Evolutionary conservation across 2,113 vertebrate species (phyloP), one percentile per base, ranked within the genome.

Genomic region (Rhinopomastus cyanomelas): DNA sequence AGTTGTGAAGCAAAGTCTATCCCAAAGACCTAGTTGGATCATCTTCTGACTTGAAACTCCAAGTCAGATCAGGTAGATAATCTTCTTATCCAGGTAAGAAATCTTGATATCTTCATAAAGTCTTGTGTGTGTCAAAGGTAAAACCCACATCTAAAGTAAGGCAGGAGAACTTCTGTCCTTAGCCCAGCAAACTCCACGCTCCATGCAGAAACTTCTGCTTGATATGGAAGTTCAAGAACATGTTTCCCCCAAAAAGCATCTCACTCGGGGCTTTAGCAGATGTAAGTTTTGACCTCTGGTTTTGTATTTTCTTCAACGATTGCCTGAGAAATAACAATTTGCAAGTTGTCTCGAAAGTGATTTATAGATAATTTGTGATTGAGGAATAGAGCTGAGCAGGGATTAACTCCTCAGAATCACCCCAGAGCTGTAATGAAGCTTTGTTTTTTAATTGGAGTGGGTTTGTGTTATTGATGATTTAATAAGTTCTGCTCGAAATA

Each of bases 381-480:
- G 71, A 91, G 85, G 81, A 83, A 73, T 25, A 71, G 26, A 15
- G 16, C 68, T 90, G 8, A 74, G 22, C 29, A 74, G 30, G 26
- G 53, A 85, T 85, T 93, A 87, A 87, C 68, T 69, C 74, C 66
- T 92, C 37, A 48, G 81, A 78, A 88, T 81, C 68, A 15, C 39
- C 15, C 17, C 78, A 26, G 78, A 81, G 49, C 78, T 86, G 53
- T 78, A 90, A 67, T 68, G 46, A 39, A 81, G 57, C 60, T 87
- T 87, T 91, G 32, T n/a, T 77, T 93, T 88, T 74, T 56, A 1
- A 73, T 83, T 59, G 75, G 36, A 90, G 26, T 84, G 13, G 12
- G 81, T 93, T 84, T 49, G 46, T 88, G 27, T 87, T 90, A 57
- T 93, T 96, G 87, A 39, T 93, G 10, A 39, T 92, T 88, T 87